phyloP scores from a whole-genome alignment of 2,113 vertebrate species.

The Gymnarchus niloticus region DNA sequence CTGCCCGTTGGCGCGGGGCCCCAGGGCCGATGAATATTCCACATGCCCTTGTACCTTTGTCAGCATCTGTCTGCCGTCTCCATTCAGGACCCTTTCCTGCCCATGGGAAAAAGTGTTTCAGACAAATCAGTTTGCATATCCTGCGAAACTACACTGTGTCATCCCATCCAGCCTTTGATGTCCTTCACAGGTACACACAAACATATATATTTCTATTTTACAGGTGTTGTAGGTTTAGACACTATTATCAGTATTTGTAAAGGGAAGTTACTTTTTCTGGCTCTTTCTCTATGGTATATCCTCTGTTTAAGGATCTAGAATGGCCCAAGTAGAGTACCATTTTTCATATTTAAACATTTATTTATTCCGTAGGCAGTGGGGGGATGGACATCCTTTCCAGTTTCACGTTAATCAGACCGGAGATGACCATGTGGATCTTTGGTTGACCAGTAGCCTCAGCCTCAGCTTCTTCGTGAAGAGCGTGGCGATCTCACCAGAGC shows the following conservation, averaged over 20 bases:
- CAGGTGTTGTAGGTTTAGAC: neutral
- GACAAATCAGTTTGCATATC: constrained; percentile 50
- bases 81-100: constrained; percentile 60
- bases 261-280: neutral
- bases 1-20: neutral
- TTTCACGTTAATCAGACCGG: constrained; percentile 72
- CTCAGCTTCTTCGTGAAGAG: constrained; percentile 66
- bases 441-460: constrained; percentile 75
- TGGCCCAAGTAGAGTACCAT: no score
- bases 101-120: constrained; percentile 51
- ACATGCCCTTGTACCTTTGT: no score
- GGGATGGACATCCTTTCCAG: constrained; percentile 60
- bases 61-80: neutral
- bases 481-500: constrained; percentile 68
- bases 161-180: constrained; percentile 68
- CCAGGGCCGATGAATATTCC: neutral
- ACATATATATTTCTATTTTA: neutral
- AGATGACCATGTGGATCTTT: constrained; percentile 74
- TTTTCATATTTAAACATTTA: neutral
- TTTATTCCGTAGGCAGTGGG: constrained; percentile 57
- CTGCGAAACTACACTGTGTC: constrained; percentile 57
- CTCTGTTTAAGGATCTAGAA: no score
- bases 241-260: neutral
- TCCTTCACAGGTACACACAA: constrained; percentile 62
- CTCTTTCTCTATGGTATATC: no score